A percentile compares a stretch with the other conserved stretches of the same genome.
These are phyloP conservation scores for Adrianichthys oophorus DNA, from an alignment of 2,797 vertebrate genomes.

Conservation along the genomic window DNA sequence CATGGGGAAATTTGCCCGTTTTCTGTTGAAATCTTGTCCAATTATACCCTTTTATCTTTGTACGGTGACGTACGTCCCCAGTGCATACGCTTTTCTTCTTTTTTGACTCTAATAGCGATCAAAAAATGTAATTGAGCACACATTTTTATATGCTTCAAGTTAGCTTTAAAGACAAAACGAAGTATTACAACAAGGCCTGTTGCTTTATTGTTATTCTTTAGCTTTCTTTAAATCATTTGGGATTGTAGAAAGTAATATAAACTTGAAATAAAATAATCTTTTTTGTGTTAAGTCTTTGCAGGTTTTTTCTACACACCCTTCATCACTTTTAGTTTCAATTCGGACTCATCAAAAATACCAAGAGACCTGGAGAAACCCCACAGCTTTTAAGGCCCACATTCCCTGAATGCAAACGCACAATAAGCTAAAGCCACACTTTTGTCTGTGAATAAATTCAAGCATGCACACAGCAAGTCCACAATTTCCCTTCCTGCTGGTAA, in stretches of 20 bases:
- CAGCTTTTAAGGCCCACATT: conserved; percentile 19
- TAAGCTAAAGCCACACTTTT: conserved; percentile 9
- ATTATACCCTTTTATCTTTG: conserved; percentile 33
- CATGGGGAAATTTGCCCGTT: conserved; percentile 28
- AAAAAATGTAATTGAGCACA: not conserved
- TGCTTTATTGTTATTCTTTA: no score
- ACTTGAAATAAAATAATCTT: conserved; percentile 2
- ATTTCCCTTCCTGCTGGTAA: conserved; percentile 30
- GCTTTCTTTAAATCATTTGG: not conserved
- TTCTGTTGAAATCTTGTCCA: conserved; percentile 32
- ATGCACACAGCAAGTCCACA: conserved; percentile 14
- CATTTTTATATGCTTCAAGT: not conserved
- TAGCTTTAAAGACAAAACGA: not conserved
- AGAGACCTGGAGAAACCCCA: not conserved
- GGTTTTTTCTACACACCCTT: not conserved
- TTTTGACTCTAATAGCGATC: not conserved
- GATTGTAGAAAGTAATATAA: conserved; percentile 1
- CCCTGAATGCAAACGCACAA: conserved; percentile 13
- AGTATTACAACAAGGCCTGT: not conserved
- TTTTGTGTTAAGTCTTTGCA: not conserved
- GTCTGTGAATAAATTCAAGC: conserved; percentile 7
- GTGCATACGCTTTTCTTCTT: not conserved
- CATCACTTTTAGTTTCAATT: not conserved
- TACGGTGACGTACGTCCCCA: conserved; percentile 4
- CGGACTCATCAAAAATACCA: not conserved